phyloP scores from a whole-genome alignment of 2,888 invertebrate species.

The Odiellus spinosus region DNA sequence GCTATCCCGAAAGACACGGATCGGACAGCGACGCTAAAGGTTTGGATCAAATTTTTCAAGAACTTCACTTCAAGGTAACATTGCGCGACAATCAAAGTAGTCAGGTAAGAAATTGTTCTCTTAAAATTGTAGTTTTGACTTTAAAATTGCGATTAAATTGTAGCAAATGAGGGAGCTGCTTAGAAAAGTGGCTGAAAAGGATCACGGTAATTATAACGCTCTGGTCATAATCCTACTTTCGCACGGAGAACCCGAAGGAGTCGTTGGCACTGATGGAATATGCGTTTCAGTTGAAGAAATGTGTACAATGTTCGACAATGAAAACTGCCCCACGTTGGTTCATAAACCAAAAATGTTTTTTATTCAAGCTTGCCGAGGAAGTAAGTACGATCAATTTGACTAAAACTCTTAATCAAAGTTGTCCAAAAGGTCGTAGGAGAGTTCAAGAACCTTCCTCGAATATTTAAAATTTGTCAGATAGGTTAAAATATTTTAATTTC shows the following conservation, averaged over 20 bases:
- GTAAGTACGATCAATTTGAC: background rate
- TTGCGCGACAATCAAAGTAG: background rate
- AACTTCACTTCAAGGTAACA: constrained; percentile 6
- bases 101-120: background rate
- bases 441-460: too few species aligned
- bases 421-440: too few species aligned
- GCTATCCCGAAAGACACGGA: constrained; percentile 1
- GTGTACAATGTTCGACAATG: constrained; percentile 12
- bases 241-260: constrained; percentile 2
- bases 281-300: constrained; percentile 8
- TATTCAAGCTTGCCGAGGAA: constrained; percentile 16
- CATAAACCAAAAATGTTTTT: constrained; percentile 17
- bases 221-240: constrained; percentile 7
- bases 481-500: too few species aligned
- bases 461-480: too few species aligned
- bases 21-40: constrained; percentile 7
- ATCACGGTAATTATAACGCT: constrained; percentile 1
- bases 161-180: background rate
- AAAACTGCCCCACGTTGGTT: constrained; percentile 7
- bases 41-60: constrained; percentile 1
- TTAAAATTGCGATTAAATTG: background rate
- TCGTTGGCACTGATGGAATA: constrained; percentile 7
- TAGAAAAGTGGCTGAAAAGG: background rate
- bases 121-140: too few species aligned
- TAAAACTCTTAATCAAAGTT: too few species aligned